Evolutionary conservation across 2,888 invertebrate genomes (phyloP).

Genomic region (Athripsodes cinereus): DNA sequence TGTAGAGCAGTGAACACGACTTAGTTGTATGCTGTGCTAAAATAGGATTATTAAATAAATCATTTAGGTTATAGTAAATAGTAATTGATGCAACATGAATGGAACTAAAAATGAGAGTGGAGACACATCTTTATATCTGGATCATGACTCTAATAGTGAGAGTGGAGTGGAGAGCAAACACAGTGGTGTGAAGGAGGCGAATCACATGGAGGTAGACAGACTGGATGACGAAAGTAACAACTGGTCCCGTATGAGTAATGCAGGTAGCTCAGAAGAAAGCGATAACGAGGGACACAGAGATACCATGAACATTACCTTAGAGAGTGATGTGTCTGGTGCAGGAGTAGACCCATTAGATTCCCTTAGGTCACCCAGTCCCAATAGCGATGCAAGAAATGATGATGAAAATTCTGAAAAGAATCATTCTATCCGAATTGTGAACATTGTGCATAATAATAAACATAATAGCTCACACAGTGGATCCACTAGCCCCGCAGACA

Average conservation of each 20-base stretch:
- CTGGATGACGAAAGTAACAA: constrained; percentile 2
- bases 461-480: neutral
- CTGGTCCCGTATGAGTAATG: constrained; percentile 6
- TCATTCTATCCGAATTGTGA: neutral
- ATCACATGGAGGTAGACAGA: neutral
- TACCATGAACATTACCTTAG: neutral
- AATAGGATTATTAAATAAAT: neutral
- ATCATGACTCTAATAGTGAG: constrained; percentile 5
- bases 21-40: too few relatives aligned
- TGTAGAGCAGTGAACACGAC: too few relatives aligned
- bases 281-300: constrained; percentile 1
- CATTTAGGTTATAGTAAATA: neutral
- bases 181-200: neutral
- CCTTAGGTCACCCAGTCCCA: neutral
- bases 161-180: neutral
- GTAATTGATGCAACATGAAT: constrained; percentile 7
- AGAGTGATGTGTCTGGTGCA: neutral
- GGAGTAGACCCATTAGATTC: neutral
- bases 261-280: constrained; percentile 6
- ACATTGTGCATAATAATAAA: neutral
- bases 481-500: neutral
- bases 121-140: neutral
- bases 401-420: neutral
- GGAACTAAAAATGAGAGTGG: constrained; percentile 8
- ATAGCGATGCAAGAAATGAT: neutral